phyloP scores from a whole-genome alignment of 2,113 vertebrate species.

The Oncorhynchus gorbuscha region DNA sequence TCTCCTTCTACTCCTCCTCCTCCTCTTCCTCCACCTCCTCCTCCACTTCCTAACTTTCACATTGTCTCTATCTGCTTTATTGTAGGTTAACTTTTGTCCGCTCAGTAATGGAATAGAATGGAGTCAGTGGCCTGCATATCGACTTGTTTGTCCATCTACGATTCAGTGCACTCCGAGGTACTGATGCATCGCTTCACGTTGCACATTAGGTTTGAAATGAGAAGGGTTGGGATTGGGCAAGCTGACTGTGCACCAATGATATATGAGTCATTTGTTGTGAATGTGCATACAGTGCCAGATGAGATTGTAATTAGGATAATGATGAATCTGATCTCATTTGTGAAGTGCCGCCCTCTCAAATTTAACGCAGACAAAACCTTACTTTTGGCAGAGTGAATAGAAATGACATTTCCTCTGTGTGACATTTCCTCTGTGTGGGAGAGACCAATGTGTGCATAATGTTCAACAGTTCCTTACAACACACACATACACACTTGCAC shows the following conservation, averaged over 20 bases:
- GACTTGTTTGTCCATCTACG: constrained; percentile 64
- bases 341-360: no score
- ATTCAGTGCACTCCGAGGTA: constrained; percentile 18
- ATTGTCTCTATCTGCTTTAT: constrained; percentile 22
- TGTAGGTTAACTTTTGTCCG: constrained; percentile 56
- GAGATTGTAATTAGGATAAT: constrained; percentile 10
- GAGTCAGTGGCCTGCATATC: constrained; percentile 39
- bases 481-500: background rate
- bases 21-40: constrained; percentile 26
- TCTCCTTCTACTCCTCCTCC: constrained; percentile 30
- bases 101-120: constrained; percentile 52
- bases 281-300: background rate
- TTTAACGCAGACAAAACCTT: no score
- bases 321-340: constrained; percentile 15
- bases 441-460: background rate
- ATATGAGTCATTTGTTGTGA: background rate
- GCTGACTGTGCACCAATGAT: background rate
- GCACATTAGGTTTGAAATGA: background rate
- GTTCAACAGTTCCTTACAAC: background rate
- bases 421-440: constrained; percentile 27
- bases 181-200: constrained; percentile 33
- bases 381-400: constrained; percentile 14
- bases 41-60: constrained; percentile 14
- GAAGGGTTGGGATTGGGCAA: background rate
- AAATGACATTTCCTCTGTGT: constrained; percentile 30